phyloP scores from a whole-genome alignment of 2,888 invertebrate species.

The Lymantria dispar region DNA sequence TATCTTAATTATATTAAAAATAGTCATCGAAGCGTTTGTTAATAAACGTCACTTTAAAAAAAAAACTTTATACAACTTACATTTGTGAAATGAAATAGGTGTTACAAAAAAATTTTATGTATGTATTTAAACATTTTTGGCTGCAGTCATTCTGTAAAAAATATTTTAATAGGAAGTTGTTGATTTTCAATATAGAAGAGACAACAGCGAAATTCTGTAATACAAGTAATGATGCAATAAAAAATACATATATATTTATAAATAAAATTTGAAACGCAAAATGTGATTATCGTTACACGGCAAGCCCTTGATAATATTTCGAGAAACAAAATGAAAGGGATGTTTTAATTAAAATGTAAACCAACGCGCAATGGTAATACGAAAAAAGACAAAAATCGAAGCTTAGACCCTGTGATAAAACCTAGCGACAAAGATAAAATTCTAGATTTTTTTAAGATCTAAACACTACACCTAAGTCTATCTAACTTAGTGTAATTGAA shows the following conservation, averaged over 20 bases:
- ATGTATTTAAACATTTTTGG: slow-evolving; percentile 23
- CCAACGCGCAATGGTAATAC: slow-evolving; percentile 13
- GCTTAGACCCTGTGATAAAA: slow-evolving; percentile 75
- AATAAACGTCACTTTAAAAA: slow-evolving; percentile 9
- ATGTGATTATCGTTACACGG: background rate
- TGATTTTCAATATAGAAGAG: slow-evolving; percentile 17
- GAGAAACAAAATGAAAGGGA: background rate
- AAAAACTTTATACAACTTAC: slow-evolving; percentile 25
- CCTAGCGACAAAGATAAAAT: slow-evolving; percentile 70
- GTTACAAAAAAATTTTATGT: slow-evolving; percentile 12
- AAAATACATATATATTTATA: background rate
- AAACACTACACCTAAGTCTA: slow-evolving; percentile 69
- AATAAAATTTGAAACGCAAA: background rate
- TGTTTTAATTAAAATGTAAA: background rate
- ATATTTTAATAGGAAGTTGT: background rate
- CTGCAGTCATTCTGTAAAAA: slow-evolving; percentile 3
- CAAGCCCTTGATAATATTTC: background rate
- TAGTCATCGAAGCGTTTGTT: slow-evolving; percentile 29
- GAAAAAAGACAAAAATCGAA: slow-evolving; percentile 39
- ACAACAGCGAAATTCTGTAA: slow-evolving; percentile 63
- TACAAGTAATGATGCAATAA: background rate
- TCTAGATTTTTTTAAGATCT: slow-evolving; percentile 66
- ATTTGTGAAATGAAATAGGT: slow-evolving; percentile 23
- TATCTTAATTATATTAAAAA: slow-evolving; percentile 26
- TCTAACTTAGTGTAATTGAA: slow-evolving; percentile 78